These are phyloP conservation scores for Sphaerodactylus townsendi DNA, from an alignment of 2,113 vertebrate species.

Conservation along the genomic window DNA sequence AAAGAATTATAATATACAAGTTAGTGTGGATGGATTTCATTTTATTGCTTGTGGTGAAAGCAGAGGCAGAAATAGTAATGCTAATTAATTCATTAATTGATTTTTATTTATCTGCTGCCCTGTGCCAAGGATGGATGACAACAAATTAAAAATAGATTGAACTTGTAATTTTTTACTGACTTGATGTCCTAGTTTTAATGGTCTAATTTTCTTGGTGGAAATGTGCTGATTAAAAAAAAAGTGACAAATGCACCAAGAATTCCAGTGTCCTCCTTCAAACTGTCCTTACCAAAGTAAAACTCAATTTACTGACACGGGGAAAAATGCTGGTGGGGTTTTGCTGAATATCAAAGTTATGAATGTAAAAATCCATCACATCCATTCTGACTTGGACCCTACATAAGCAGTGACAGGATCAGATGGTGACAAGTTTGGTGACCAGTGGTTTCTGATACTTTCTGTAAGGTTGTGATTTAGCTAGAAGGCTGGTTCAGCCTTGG, in stretches of 20 bases:
- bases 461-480: no score
- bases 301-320: neutral
- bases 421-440: no score
- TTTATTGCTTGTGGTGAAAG: neutral
- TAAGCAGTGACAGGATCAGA: no score
- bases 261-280: neutral
- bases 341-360: constrained; percentile 11
- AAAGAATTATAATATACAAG: neutral
- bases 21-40: neutral
- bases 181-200: constrained; percentile 2
- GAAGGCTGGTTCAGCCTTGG: no score
- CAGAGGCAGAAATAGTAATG: neutral
- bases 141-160: constrained; percentile 11
- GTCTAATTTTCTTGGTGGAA: constrained; percentile 8
- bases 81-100: constrained; percentile 11
- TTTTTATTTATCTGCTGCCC: constrained; percentile 13
- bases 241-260: neutral
- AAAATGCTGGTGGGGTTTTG: constrained; percentile 3
- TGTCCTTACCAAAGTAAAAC: neutral
- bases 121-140: neutral
- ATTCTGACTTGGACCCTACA: no score
- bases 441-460: no score
- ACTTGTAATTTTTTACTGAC: neutral
- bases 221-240: neutral
- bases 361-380: no score